Conservation (phyloP, 2,113 vertebrate genomes). For the Cyanistes caeruleus region DNA sequence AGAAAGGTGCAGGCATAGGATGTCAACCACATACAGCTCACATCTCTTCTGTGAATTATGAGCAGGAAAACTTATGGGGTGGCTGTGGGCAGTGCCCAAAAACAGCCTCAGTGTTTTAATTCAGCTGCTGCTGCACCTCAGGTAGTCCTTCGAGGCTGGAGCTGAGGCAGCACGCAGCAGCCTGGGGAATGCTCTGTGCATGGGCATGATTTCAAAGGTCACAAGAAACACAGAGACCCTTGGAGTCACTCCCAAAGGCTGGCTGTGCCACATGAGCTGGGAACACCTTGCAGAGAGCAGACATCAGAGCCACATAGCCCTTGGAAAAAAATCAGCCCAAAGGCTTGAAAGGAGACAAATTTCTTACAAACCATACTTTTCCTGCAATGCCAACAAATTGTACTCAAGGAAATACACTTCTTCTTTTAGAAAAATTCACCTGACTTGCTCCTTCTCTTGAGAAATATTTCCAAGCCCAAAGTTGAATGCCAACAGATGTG, state of each 20-base stretch:
- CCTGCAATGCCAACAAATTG: not conserved
- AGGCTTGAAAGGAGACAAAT: not conserved
- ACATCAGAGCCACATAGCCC: not conserved
- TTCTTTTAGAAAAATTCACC: not conserved
- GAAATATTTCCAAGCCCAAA: not conserved
- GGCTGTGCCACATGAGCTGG: not conserved
- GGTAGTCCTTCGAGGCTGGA: not conserved
- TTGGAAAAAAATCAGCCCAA: not conserved
- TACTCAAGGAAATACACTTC: not conserved
- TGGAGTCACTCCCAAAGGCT: not conserved
- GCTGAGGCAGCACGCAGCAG: not conserved
- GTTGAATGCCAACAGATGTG: not conserved
- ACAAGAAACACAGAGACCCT: not conserved
- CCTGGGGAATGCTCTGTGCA: not conserved
- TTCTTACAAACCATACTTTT: not conserved
- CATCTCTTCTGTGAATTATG: not conserved
- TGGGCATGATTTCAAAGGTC: not conserved
- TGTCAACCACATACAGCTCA: not conserved
- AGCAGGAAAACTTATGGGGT: not conserved
- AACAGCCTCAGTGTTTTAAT: not conserved
- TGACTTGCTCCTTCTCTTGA: not conserved
- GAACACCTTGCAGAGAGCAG: not conserved
- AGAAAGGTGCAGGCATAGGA: not conserved
- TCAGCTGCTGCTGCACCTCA: not conserved
- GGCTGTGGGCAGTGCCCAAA: not conserved